A percentile compares a stretch with the other conserved stretches of the same genome.
Conservation (phyloP, 1,140 invertebrate genomes). For the Aethina tumida region DNA sequence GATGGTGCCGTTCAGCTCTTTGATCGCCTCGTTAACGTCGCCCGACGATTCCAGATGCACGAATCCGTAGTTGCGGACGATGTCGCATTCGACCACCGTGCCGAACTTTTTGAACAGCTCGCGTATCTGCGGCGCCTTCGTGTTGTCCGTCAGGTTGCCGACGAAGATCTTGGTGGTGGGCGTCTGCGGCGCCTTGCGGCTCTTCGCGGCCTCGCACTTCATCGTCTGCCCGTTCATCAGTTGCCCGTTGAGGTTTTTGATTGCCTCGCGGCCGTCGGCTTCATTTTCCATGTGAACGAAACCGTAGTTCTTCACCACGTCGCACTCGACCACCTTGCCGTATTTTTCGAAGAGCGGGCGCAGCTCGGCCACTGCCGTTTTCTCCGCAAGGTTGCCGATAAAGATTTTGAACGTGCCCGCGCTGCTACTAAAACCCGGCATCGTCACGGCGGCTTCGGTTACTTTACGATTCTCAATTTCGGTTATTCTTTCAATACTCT, state of each 20-base stretch:
- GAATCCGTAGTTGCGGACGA: slow-evolving; percentile 86
- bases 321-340: slow-evolving; percentile 92
- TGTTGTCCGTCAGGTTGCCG: slow-evolving; percentile 81
- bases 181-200: slow-evolving; percentile 71
- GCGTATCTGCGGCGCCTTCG: slow-evolving; percentile 76
- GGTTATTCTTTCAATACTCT: not conserved
- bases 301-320: slow-evolving; percentile 93
- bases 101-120: slow-evolving; percentile 80
- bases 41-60: slow-evolving; percentile 77
- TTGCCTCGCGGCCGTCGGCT: slow-evolving; percentile 80
- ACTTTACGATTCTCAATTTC: slow-evolving; percentile 24
- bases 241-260: slow-evolving; percentile 83
- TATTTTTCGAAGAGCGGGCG: slow-evolving; percentile 87
- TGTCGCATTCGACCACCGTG: slow-evolving; percentile 82
- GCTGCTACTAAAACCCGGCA: slow-evolving; percentile 70
- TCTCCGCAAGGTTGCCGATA: slow-evolving; percentile 88
- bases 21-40: slow-evolving; percentile 74
- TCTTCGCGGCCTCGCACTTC: slow-evolving; percentile 85
- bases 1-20: slow-evolving; percentile 74
- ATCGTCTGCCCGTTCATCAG: slow-evolving; percentile 79
- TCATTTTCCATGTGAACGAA: slow-evolving; percentile 96
- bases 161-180: slow-evolving; percentile 85
- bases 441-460: slow-evolving; percentile 36
- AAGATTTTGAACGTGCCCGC: slow-evolving; percentile 91
- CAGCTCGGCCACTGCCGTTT: slow-evolving; percentile 74